A percentile compares a stretch with the other conserved stretches of the same genome.
phyloP scores from a whole-genome alignment of 2,797 vertebrate genomes.

The Sebastes iracundus region DNA sequence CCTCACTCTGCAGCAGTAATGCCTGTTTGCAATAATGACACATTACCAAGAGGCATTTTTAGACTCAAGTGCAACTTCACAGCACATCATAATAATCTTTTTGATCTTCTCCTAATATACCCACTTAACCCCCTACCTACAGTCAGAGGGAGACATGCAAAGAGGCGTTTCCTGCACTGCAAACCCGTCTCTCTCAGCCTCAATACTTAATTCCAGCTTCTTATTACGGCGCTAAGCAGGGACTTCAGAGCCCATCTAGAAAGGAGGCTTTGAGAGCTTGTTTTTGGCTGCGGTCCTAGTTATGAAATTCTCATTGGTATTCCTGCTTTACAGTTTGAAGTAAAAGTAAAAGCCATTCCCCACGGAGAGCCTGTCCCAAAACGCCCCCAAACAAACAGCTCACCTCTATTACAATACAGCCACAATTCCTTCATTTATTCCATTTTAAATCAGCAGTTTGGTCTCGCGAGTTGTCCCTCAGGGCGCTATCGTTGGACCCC shows the following conservation, averaged over 20 bases:
- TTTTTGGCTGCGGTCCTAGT: slow-evolving; percentile 54
- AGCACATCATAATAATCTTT: slow-evolving; percentile 43
- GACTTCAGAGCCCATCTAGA: slow-evolving; percentile 48
- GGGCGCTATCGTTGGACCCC: slow-evolving; percentile 20
- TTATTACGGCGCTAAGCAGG: slow-evolving; percentile 39
- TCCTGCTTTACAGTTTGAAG: slow-evolving; percentile 43
- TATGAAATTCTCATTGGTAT: slow-evolving; percentile 63
- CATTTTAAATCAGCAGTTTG: slow-evolving; percentile 21
- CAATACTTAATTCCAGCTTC: slow-evolving; percentile 44
- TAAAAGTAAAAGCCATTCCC: slow-evolving; percentile 36
- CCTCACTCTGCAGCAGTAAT: background rate
- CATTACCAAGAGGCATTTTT: slow-evolving; percentile 15
- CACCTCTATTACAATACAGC: slow-evolving; percentile 12
- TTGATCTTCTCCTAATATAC: slow-evolving; percentile 55
- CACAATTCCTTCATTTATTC: slow-evolving; percentile 23
- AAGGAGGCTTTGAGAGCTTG: slow-evolving; percentile 46
- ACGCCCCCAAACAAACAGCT: slow-evolving; percentile 2
- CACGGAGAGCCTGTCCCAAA: slow-evolving; percentile 25
- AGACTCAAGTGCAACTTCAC: slow-evolving; percentile 32
- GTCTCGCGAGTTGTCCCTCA: slow-evolving; percentile 13
- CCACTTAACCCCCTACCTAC: slow-evolving; percentile 44
- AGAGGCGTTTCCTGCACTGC: slow-evolving; percentile 27
- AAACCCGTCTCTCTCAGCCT: slow-evolving; percentile 20
- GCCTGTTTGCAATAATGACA: slow-evolving; percentile 30
- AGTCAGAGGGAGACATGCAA: slow-evolving; percentile 32